Percentiles rank a stretch among this genome's conserved stretches.
phyloP scores from a whole-genome alignment of 64 coral and sea anemone species.

The Actinia tenebrosa region DNA sequence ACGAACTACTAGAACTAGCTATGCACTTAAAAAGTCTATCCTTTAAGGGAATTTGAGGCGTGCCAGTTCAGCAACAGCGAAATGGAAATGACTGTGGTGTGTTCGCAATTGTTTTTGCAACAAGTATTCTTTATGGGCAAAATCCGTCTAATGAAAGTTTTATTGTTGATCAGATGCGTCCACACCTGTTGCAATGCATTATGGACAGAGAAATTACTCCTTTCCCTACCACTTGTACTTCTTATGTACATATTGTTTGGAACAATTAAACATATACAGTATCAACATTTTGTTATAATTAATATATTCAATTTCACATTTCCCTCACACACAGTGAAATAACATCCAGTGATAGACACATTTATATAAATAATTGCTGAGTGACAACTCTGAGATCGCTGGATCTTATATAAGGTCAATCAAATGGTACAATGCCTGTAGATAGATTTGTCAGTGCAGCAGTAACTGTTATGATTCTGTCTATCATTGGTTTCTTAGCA shows the following conservation, averaged over 20 bases:
- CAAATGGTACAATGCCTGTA: constrained; percentile 24
- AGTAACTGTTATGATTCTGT: constrained; percentile 25
- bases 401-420: background rate
- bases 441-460: constrained; percentile 26
- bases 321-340: too few relatives aligned
- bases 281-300: too few relatives aligned
- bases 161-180: constrained; percentile 20
- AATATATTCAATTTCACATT: too few relatives aligned
- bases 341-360: too few relatives aligned
- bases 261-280: too few relatives aligned
- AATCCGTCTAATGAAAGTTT: constrained; percentile 16
- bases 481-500: constrained; percentile 23
- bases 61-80: constrained; percentile 26
- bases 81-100: constrained; percentile 26
- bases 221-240: constrained; percentile 49
- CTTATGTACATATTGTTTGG: background rate
- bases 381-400: too few relatives aligned
- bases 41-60: constrained; percentile 6
- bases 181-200: constrained; percentile 18
- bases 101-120: background rate
- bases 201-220: background rate
- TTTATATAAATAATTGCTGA: too few relatives aligned
- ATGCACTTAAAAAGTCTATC: constrained; percentile 4
- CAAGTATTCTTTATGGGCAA: constrained; percentile 27
- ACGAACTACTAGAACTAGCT: constrained; percentile 23